phyloP scores from a whole-genome alignment of 2,888 invertebrate species.

The Criorhina ranunculi region DNA sequence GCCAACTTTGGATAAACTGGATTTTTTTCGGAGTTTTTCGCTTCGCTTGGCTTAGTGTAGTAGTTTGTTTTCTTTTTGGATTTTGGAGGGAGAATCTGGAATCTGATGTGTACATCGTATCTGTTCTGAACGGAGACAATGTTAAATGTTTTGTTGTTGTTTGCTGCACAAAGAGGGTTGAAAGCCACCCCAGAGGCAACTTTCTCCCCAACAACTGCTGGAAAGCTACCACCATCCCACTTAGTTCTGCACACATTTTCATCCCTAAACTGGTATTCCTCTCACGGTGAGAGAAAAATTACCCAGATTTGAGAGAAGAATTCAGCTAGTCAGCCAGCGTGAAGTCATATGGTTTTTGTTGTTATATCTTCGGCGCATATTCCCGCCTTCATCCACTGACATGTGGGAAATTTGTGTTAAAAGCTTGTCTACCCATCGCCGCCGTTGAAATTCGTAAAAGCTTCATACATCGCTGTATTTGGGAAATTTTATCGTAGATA shows the following conservation, averaged over 20 bases:
- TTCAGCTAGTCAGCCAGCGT: slow-evolving; percentile 52
- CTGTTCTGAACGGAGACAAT: slow-evolving; percentile 55
- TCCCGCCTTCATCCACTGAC: slow-evolving; percentile 13
- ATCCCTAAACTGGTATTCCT: slow-evolving; percentile 44
- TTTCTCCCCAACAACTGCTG: slow-evolving; percentile 21
- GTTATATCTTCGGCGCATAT: slow-evolving; percentile 47
- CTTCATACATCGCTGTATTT: slow-evolving; percentile 49
- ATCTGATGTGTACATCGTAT: slow-evolving; percentile 51
- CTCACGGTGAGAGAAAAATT: slow-evolving; percentile 24
- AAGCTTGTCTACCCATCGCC: slow-evolving; percentile 27
- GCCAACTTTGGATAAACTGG: slow-evolving; percentile 84
- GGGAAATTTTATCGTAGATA: slow-evolving; percentile 56
- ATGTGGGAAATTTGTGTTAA: slow-evolving; percentile 48
- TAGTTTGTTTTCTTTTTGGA: slow-evolving; percentile 51
- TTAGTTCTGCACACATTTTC: slow-evolving; percentile 51
- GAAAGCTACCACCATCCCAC: slow-evolving; percentile 37
- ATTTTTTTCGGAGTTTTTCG: slow-evolving; percentile 80
- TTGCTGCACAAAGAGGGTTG: neutral
- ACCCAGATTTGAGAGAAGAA: slow-evolving; percentile 46
- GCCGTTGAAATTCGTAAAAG: slow-evolving; percentile 44
- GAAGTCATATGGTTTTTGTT: slow-evolving; percentile 62
- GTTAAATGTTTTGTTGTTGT: slow-evolving; percentile 49
- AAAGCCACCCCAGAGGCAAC: slow-evolving; percentile 6
- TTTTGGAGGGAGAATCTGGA: slow-evolving; percentile 53
- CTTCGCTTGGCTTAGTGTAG: slow-evolving; percentile 29